phyloP scores from a whole-genome alignment of 1,140 invertebrate species.

The Batillaria attramentaria region DNA sequence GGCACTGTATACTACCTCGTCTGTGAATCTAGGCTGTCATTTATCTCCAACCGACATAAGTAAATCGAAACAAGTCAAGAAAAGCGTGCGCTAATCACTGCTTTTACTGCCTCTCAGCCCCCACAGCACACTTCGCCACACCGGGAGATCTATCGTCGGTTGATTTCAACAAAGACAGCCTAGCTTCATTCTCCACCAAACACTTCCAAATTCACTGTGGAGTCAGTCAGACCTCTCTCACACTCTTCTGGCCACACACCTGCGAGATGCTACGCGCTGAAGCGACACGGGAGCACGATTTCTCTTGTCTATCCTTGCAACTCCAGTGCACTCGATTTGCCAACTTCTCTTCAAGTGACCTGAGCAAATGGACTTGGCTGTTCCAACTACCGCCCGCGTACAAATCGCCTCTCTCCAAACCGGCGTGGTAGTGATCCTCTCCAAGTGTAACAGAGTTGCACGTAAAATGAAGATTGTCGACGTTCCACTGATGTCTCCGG shows the following conservation, averaged over 20 bases:
- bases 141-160: not conserved
- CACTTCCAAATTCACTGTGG: conserved; percentile 19
- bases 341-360: conserved; percentile 33
- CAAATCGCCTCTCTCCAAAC: not conserved
- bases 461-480: not conserved
- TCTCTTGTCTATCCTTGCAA: conserved; percentile 25
- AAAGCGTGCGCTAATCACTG: conserved; percentile 1
- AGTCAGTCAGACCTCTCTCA: not conserved
- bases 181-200: conserved; percentile 24
- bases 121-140: conserved; percentile 8
- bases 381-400: conserved; percentile 27
- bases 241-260: conserved; percentile 24
- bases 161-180: conserved; percentile 31
- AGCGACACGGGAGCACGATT: conserved; percentile 5
- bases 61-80: conserved; percentile 28
- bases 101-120: conserved; percentile 20
- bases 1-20: conserved; percentile 7
- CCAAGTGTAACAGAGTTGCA: not conserved
- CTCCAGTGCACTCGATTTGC: conserved; percentile 35
- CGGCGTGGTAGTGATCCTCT: not conserved
- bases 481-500: not conserved
- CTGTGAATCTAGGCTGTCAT: not conserved
- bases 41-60: conserved; percentile 8
- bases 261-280: conserved; percentile 11
- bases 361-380: conserved; percentile 37